Evolutionary conservation across 2,888 invertebrate species (phyloP), one percentile per base, ranked within the genome.

Genomic region (Chouioia cunea): DNA sequence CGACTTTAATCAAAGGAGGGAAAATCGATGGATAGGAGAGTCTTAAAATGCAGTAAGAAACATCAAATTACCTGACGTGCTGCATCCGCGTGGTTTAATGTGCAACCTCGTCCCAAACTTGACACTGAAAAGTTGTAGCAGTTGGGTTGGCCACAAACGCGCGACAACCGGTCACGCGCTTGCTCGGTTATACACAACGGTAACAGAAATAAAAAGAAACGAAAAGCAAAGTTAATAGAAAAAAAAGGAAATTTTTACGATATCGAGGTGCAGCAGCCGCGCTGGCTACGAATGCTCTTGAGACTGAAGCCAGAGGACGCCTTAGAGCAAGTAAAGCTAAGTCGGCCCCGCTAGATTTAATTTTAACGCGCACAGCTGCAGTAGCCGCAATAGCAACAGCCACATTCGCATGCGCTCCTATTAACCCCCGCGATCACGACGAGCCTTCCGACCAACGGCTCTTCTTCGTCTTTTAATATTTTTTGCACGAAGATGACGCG

Each of bases 301-400:
- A 85, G 85, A 85, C 85, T 85, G 84, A 84, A 79, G 80, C 75
- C 79, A 85, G 82, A 84, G 85, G 85, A 85, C 84, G 85, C 79
- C 36, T 36, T 36, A 36, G 36, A 22, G 15, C 20, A 22, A 23
- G 27, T 36, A 36, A 36, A 36, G 36, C 36, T 36, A 10, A 36
- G 36, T 36, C 75, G 74, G 74, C 72, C 76, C 76, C 78, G 81
- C 80, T 81, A 79, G 81, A 83, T 85, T 85, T 85, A 85, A 84
- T 83, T 85, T 85, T 85, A 85, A 83, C 84, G 78, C 81, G 74
- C 77, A 36, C 36, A 36, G 36, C 6, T 10, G 36, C 36, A 36
- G 36, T 12, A 36, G 36, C 6, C 6, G 36, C 36, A 36, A 12
- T 12, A 36, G 1, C 36, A 36, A 12, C 36, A 27, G 6, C 4